Conservation (phyloP, 2,797 vertebrate genomes). For the Channallabes apus region DNA sequence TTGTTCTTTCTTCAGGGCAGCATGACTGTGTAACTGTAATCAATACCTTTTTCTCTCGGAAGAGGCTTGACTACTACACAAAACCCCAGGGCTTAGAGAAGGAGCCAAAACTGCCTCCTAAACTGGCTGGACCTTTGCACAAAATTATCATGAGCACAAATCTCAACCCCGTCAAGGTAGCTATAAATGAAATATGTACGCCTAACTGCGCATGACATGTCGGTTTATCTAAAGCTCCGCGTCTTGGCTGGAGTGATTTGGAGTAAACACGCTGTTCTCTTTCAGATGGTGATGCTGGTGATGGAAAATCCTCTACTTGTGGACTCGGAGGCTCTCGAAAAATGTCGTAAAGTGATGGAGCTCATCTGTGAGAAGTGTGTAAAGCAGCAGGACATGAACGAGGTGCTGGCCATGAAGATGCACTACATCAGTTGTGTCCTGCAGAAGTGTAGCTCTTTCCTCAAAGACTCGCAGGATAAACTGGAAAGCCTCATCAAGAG, state of each 20-base stretch:
- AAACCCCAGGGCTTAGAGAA: conserved; percentile 92
- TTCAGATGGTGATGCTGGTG: conserved; percentile 88
- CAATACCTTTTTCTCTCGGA: conserved; percentile 97
- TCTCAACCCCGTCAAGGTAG: conserved; percentile 94
- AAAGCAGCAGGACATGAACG: conserved; percentile 98
- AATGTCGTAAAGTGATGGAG: conserved; percentile 83
- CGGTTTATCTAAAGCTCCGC: too few species aligned
- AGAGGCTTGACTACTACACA: conserved; percentile 93
- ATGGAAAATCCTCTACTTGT: conserved; percentile 90
- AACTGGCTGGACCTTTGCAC: conserved; percentile 91
- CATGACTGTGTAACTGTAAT: conserved; percentile 97
- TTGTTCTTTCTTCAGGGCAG: conserved; percentile 78
- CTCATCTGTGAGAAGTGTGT: conserved; percentile 96
- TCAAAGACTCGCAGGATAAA: conserved; percentile 86
- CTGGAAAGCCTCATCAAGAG: conserved; percentile 89
- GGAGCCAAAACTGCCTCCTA: conserved; percentile 88
- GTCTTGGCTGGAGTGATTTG: background rate
- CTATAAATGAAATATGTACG: background rate
- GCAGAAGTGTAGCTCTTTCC: conserved; percentile 85
- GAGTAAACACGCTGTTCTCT: background rate
- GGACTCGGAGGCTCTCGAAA: conserved; percentile 83
- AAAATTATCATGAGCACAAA: conserved; percentile 97
- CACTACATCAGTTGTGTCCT: conserved; percentile 95
- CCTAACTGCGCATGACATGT: background rate
- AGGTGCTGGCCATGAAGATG: conserved; percentile 98